phyloP scores from a whole-genome alignment of 2,113 vertebrate species.

The Cercocebus atys region DNA sequence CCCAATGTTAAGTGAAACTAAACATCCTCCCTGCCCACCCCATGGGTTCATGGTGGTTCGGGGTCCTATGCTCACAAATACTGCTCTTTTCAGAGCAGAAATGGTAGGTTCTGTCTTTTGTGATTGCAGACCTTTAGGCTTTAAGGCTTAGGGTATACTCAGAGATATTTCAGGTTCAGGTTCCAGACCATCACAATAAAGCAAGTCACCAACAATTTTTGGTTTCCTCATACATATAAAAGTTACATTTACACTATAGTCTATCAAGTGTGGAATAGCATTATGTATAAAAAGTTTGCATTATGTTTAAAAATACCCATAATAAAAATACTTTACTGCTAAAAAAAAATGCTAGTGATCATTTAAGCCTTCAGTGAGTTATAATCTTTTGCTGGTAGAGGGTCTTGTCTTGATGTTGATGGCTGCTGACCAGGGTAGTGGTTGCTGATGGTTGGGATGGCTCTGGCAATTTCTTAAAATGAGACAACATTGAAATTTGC shows the following conservation, averaged over 20 bases:
- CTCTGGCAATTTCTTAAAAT: neutral
- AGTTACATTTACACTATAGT: neutral
- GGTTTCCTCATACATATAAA: neutral
- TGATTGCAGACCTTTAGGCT: neutral
- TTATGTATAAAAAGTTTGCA: neutral
- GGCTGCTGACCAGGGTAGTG: neutral
- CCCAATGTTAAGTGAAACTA: neutral
- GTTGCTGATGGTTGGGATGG: neutral
- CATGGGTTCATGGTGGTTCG: fast-evolving
- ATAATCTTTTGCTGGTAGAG: neutral
- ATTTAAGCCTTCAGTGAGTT: neutral
- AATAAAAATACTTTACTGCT: neutral
- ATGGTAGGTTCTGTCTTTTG: neutral
- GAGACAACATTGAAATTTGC: neutral
- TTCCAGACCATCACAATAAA: neutral
- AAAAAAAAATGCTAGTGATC: neutral
- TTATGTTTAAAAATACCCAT: too few relatives aligned
- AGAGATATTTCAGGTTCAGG: neutral
- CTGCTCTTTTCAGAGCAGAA: neutral
- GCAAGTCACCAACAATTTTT: neutral
- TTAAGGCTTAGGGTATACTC: neutral
- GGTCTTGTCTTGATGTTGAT: neutral
- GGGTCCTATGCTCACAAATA: neutral
- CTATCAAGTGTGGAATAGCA: neutral
- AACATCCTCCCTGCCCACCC: too few relatives aligned